These are phyloP conservation scores for Lutraria lutraria DNA, from an alignment of 2,888 invertebrate genomes.

Conservation along the genomic window DNA sequence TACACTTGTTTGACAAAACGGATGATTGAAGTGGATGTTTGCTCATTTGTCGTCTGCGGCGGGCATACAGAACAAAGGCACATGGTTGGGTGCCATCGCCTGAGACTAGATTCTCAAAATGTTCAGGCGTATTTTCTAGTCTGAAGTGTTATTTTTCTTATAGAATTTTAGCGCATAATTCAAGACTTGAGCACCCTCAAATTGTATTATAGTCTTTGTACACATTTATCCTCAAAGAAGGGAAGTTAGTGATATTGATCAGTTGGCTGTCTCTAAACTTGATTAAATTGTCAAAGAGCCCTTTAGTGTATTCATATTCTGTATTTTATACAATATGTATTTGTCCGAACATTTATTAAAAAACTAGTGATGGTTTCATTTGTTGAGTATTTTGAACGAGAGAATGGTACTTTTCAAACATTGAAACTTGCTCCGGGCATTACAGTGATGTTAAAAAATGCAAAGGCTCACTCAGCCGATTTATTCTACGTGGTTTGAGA, in stretches of 20 bases:
- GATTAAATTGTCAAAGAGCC: not conserved
- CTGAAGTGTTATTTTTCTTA: constrained; percentile 27
- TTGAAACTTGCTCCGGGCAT: too few relatives aligned
- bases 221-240: not conserved
- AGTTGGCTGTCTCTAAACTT: not conserved
- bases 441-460: too few relatives aligned
- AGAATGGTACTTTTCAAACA: too few relatives aligned
- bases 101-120: constrained; percentile 2
- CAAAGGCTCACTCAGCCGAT: too few relatives aligned
- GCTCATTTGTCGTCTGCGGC: constrained; percentile 65
- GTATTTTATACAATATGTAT: not conserved
- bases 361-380: too few relatives aligned
- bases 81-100: constrained; percentile 25
- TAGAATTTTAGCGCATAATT: constrained; percentile 15
- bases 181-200: not conserved
- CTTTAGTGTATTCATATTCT: not conserved
- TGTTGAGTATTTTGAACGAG: too few relatives aligned
- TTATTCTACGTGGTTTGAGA: too few relatives aligned
- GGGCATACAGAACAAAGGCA: constrained; percentile 52
- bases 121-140: not conserved
- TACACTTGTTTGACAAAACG: constrained; percentile 58
- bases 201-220: constrained; percentile 3
- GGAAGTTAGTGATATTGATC: not conserved
- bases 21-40: constrained; percentile 61
- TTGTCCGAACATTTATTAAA: not conserved